Evolutionary conservation across 2,888 invertebrate genomes (phyloP), one percentile per base, ranked within the genome.

Genomic region (Hirtodrosophila alboralis): DNA sequence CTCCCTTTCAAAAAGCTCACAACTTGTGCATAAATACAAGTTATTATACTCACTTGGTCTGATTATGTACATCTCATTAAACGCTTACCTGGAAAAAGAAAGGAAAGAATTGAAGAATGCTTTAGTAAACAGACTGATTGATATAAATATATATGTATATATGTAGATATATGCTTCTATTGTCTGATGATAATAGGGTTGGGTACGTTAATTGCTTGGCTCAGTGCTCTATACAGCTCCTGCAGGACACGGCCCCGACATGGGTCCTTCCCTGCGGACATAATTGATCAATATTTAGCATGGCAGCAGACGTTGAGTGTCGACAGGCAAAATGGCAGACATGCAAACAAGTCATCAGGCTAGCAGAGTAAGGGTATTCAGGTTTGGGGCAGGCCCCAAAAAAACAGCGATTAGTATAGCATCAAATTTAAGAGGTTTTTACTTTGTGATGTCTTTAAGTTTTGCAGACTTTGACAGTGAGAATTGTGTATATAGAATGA

Each of bases 261-360:
- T 6, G 7, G 8, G 23, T 16, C 33, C 21, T 38, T 40, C 14
- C 41, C 37, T 37, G 44, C 53, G 38, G 47, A 28, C 53, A 65
- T 81, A 79, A 79, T 79, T 79, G 79, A 83, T 75, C 74, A 65
- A 71, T 70, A 78, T 73, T 81, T 70, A 66, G 77, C 71, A 66
- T 74, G 77, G 52, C 74, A 54, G 58, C 44, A 30, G 51, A 57
- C 56, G 47, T 59, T 51, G 57, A 69, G 76, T 80, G 81, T 58
- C 69, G 81, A 80, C 65, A 78, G 66, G 58, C 38, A 36, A 66
- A 79, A 73, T 65, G 74, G 36, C 51, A 54, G 70, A 75, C 78
- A 79, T 79, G 78, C 78, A 73, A 79, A 81, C 69, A 65, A 67
- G 52, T 64, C 73, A 75, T 79, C 79, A 79, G 45, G 56, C 40